Conservation (phyloP, 1,140 invertebrate species). For the Megathymus violae region DNA sequence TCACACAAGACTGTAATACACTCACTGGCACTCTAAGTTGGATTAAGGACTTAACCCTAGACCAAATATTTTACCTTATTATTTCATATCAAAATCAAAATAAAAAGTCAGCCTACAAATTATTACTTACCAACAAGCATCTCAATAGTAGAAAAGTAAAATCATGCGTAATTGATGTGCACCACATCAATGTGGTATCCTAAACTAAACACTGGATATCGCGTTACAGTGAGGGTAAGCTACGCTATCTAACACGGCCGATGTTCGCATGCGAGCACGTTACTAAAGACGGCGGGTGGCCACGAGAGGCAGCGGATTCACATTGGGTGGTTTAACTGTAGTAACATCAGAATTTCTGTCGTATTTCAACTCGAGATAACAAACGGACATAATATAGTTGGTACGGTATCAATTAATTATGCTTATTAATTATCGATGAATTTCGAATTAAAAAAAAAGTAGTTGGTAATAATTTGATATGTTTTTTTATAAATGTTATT, state of each 20-base stretch:
- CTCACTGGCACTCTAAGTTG: no score
- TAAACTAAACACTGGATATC: constrained; percentile 30
- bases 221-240: constrained; percentile 31
- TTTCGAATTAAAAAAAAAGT: no score
- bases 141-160: background rate
- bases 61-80: no score
- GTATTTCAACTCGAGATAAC: constrained; percentile 9
- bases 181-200: constrained; percentile 17
- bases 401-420: no score
- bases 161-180: constrained; percentile 28
- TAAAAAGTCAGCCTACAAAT: no score
- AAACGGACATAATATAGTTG: no score
- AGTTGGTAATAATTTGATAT: no score
- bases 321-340: constrained; percentile 5
- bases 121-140: background rate
- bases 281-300: constrained; percentile 6
- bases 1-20: no score
- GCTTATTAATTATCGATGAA: no score
- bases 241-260: constrained; percentile 41
- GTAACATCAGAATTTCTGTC: constrained; percentile 1
- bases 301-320: constrained; percentile 23
- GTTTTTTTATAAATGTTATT: no score
- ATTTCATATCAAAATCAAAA: no score
- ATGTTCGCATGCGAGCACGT: constrained; percentile 37
- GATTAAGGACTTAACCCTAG: no score